A percentile compares a stretch with the other conserved stretches of the same genome.
These are phyloP conservation scores for Cavia aperea DNA, from an alignment of 2,113 vertebrate genomes.

Conservation along the genomic window DNA sequence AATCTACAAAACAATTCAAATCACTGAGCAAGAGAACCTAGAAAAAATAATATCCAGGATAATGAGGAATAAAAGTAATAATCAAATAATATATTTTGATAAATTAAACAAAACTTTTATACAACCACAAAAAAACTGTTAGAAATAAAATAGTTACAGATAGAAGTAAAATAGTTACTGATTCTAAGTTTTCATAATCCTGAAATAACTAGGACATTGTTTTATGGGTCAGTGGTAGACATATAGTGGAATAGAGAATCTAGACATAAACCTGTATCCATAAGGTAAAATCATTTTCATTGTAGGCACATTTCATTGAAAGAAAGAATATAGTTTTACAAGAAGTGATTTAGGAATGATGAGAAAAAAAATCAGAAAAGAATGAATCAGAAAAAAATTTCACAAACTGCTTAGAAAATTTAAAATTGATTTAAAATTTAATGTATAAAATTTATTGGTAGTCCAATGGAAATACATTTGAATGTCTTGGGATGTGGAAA, in stretches of 20 bases:
- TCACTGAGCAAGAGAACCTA: not conserved
- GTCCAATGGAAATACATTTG: not conserved
- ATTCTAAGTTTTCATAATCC: not conserved
- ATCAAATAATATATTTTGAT: not conserved
- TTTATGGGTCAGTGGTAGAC: not conserved
- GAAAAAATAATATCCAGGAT: not conserved
- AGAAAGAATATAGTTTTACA: not conserved
- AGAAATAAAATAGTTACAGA: not conserved
- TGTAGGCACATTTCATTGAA: not conserved
- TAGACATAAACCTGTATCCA: not conserved
- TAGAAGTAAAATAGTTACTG: not conserved
- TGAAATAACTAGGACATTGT: not conserved
- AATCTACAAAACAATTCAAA: not conserved
- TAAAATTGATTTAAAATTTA: not conserved
- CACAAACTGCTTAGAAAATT: not conserved
- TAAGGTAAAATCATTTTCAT: not conserved
- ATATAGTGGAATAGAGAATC: not conserved
- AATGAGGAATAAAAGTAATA: not conserved
- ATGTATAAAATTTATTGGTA: not conserved
- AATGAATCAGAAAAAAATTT: not conserved
- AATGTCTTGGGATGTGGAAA: not conserved
- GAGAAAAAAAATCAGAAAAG: not conserved
- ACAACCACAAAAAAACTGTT: not conserved
- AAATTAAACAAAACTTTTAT: not conserved
- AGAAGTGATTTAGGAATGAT: not conserved